phyloP scores from a whole-genome alignment of 1,140 invertebrate species.

The Leptopilina clavipes region DNA sequence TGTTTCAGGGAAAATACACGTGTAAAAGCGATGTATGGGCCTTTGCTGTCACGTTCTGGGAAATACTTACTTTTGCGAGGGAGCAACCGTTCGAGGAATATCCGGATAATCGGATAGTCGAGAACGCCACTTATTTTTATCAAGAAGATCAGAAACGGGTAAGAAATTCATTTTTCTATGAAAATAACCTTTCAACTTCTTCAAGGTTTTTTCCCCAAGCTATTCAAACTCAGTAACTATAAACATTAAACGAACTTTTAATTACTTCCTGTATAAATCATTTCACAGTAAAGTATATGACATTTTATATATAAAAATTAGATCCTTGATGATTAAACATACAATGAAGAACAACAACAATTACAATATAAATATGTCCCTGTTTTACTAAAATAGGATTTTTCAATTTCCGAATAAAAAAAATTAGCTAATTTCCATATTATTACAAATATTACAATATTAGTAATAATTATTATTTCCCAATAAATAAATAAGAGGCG shows the following conservation, averaged over 20 bases:
- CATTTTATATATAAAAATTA: no score
- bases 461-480: no score
- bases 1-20: constrained; percentile 84
- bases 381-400: no score
- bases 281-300: no score
- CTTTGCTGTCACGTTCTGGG: constrained; percentile 93
- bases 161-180: constrained; percentile 54
- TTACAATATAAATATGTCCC: no score
- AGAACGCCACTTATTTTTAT: constrained; percentile 84
- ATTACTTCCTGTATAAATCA: no score
- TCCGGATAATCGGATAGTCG: constrained; percentile 86
- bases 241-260: neutral
- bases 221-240: neutral
- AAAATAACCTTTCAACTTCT: neutral
- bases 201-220: neutral
- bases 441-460: no score
- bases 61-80: constrained; percentile 89
- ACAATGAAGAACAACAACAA: no score
- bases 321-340: no score
- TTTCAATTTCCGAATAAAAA: no score
- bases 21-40: constrained; percentile 92
- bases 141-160: constrained; percentile 80
- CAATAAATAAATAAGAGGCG: no score
- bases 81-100: constrained; percentile 89
- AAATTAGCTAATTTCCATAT: no score